These are phyloP conservation scores for Helicoverpa zea DNA, from an alignment of 1,140 invertebrate genomes.

Conservation along the genomic window DNA sequence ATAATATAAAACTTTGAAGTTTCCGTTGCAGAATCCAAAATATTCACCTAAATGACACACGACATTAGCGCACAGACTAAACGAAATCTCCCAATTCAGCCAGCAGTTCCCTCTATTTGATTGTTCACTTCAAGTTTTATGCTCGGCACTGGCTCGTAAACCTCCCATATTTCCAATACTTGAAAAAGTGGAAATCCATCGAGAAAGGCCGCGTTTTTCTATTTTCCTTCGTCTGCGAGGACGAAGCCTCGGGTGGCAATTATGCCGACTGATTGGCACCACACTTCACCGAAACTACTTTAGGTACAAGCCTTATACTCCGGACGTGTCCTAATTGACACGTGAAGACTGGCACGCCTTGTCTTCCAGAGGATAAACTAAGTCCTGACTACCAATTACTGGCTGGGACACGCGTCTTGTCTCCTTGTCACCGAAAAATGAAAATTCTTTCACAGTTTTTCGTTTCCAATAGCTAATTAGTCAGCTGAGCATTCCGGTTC, in stretches of 20 bases:
- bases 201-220: conserved; percentile 6
- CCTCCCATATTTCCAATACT: conserved; percentile 36
- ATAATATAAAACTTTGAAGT: background rate
- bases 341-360: background rate
- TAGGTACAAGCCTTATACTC: background rate
- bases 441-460: conserved; percentile 1
- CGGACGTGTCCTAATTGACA: conserved; percentile 35
- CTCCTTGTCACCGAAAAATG: conserved; percentile 22
- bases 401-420: background rate
- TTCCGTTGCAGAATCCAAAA: background rate
- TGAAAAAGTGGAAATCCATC: conserved; percentile 6
- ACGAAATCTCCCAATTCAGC: background rate
- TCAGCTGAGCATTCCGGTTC: background rate
- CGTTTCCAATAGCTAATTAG: background rate
- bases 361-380: conserved; percentile 21
- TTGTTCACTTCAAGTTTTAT: conserved; percentile 34
- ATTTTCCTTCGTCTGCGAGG: conserved; percentile 24
- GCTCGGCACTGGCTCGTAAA: conserved; percentile 14
- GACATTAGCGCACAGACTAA: background rate
- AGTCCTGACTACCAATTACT: conserved; percentile 35
- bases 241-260: conserved; percentile 27
- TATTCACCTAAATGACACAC: background rate
- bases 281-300: conserved; percentile 13
- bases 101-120: background rate
- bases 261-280: conserved; percentile 36